These are phyloP conservation scores for Alloscopus bannaensis DNA, from an alignment of 2,888 invertebrate genomes.

Conservation along the genomic window DNA sequence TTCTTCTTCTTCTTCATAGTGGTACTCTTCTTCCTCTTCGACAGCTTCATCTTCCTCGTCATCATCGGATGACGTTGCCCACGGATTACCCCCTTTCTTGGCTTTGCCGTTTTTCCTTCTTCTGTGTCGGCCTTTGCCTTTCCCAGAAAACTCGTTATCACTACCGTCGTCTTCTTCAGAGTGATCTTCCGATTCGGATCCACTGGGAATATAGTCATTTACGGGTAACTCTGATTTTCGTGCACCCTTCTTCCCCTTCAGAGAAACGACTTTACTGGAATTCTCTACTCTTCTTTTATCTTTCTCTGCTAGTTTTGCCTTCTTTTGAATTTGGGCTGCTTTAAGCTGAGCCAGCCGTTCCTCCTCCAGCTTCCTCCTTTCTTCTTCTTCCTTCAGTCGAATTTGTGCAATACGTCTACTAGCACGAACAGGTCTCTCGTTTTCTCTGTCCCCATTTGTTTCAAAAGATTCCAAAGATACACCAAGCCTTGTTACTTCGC, in stretches of 20 bases:
- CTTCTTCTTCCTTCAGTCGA: slow-evolving; percentile 90
- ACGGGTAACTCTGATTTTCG: slow-evolving; percentile 12
- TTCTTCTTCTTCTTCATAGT: slow-evolving; percentile 77
- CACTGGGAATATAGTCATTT: slow-evolving; percentile 65
- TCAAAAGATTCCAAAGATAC: slow-evolving; percentile 73
- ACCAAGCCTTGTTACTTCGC: slow-evolving; percentile 70
- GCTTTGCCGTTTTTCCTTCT: slow-evolving; percentile 62
- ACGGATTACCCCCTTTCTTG: slow-evolving; percentile 55
- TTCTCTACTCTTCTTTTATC: slow-evolving; percentile 44
- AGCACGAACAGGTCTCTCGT: slow-evolving; percentile 81
- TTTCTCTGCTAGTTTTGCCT: slow-evolving; percentile 71
- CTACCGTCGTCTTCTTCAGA: slow-evolving; percentile 77
- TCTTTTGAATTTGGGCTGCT: slow-evolving; percentile 76
- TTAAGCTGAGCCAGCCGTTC: slow-evolving; percentile 83
- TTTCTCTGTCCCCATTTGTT: slow-evolving; percentile 62
- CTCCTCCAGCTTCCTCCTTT: slow-evolving; percentile 85
- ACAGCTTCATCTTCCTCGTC: slow-evolving; percentile 76
- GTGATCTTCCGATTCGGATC: slow-evolving; percentile 63
- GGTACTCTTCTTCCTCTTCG: slow-evolving; percentile 76
- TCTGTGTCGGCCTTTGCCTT: slow-evolving; percentile 45
- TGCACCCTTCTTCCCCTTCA: slow-evolving; percentile 23
- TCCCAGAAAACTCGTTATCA: slow-evolving; percentile 72
- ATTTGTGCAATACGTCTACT: slow-evolving; percentile 91
- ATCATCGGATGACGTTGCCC: slow-evolving; percentile 67
- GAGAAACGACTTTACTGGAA: background rate